These are phyloP conservation scores for Manis pentadactyla DNA, from an alignment of 2,797 vertebrate species.

Conservation along the genomic window DNA sequence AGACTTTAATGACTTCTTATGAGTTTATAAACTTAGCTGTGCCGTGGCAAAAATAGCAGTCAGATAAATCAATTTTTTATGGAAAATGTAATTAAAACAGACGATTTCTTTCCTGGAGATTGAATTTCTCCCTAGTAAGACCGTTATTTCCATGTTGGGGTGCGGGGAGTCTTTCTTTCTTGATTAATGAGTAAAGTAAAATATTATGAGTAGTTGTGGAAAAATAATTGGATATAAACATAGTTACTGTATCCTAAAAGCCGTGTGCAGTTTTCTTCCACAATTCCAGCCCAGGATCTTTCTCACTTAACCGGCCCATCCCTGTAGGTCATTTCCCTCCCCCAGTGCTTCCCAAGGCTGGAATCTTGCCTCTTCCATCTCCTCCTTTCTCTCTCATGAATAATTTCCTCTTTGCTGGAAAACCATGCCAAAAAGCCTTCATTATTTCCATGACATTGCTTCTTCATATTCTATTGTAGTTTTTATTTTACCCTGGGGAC, in stretches of 20 bases:
- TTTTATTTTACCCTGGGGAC: slow-evolving; percentile 79
- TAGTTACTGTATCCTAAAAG: neutral
- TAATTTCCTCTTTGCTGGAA: slow-evolving; percentile 54
- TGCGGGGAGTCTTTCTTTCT: slow-evolving; percentile 20
- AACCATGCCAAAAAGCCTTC: slow-evolving; percentile 56
- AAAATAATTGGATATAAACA: neutral
- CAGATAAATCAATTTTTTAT: neutral
- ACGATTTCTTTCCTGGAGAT: slow-evolving; percentile 40
- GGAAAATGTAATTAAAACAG: slow-evolving; percentile 44
- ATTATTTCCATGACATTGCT: slow-evolving; percentile 50
- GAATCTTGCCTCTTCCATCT: slow-evolving; percentile 8
- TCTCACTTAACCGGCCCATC: neutral
- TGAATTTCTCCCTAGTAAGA: slow-evolving; percentile 35
- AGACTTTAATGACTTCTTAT: neutral
- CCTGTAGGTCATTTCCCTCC: neutral
- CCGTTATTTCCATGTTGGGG: slow-evolving; percentile 11
- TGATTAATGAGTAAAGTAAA: slow-evolving; percentile 21
- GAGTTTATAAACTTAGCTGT: neutral
- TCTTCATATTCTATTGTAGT: slow-evolving; percentile 45
- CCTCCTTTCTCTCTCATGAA: slow-evolving; percentile 33
- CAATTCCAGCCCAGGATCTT: neutral
- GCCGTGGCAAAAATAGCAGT: neutral
- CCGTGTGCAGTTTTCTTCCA: neutral
- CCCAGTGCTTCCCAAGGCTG: slow-evolving; percentile 29
- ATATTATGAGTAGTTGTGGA: neutral